These are phyloP conservation scores for human (Homo sapiens) DNA, from an alignment of 2,113 vertebrate genomes.

Conservation along the genomic window GRCh38 chrX:32841501-32842000, in stretches of 20 bases:
- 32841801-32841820: neutral
- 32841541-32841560: neutral
- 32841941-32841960: neutral
- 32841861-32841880: neutral
- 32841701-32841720: conserved; percentile 16
- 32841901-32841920: neutral
- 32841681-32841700: neutral
- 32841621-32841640: neutral
- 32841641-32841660: neutral
- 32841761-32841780: neutral
- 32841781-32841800: neutral
- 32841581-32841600: neutral
- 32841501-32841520: neutral
- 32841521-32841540: neutral
- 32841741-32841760: neutral
- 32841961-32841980: neutral
- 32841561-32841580: neutral
- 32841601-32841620: neutral
- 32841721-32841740: neutral
- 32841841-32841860: neutral
- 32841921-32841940: neutral
- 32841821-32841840: neutral
- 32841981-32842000: neutral
- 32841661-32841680: neutral
- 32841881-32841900: neutral